Percentiles rank a stretch among this genome's conserved stretches.
These are phyloP conservation scores for Andricus grossulariae DNA, from an alignment of 1,140 invertebrate genomes.

Conservation along the genomic window DNA sequence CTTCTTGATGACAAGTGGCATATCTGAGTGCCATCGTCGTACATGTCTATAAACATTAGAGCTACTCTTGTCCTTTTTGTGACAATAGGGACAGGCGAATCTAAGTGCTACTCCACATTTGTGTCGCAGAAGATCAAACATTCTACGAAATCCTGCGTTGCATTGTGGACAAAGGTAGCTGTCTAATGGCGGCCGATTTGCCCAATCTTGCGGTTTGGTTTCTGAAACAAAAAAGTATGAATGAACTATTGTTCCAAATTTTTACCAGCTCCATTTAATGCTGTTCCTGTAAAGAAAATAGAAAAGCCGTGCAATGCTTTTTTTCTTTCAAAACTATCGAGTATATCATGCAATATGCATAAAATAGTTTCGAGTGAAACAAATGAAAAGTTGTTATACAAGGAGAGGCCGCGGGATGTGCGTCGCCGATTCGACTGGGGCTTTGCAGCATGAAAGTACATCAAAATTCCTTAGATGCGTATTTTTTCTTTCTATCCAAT, in stretches of 20 bases:
- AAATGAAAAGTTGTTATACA: not conserved
- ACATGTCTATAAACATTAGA: constrained; percentile 70
- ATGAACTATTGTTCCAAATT: not conserved
- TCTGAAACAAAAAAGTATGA: constrained; percentile 35
- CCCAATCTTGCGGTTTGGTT: constrained; percentile 36
- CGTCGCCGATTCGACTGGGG: no score
- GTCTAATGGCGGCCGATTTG: constrained; percentile 46
- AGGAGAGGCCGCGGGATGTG: no score
- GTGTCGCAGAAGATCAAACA: constrained; percentile 73
- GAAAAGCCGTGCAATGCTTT: not conserved
- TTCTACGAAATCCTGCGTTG: constrained; percentile 63
- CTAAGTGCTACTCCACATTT: constrained; percentile 69
- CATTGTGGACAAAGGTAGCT: constrained; percentile 64
- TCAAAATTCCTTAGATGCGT: no score
- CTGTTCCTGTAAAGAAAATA: constrained; percentile 4
- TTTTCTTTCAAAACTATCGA: not conserved
- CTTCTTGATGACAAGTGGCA: constrained; percentile 62
- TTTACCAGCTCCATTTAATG: not conserved
- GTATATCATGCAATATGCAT: constrained; percentile 3
- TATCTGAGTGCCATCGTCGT: constrained; percentile 71
- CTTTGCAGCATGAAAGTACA: no score
- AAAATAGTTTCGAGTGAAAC: not conserved
- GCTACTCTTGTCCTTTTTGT: constrained; percentile 69
- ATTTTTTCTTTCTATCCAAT: no score
- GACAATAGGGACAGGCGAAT: constrained; percentile 73